phyloP scores from a whole-genome alignment of 2,888 invertebrate genomes.

The Drosophila neotestacea region DNA sequence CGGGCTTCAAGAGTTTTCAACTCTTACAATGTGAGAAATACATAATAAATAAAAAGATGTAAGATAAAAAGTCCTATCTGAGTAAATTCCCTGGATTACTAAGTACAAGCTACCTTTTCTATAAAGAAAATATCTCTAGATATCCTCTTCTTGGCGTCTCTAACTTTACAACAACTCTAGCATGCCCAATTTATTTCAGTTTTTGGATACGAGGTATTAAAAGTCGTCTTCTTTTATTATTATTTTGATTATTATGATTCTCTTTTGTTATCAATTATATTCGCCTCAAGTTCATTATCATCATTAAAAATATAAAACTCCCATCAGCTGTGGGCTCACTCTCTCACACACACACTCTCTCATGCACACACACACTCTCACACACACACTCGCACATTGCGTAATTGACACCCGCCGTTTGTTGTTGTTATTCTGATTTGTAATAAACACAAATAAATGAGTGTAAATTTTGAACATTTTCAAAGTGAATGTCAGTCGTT shows the following conservation, averaged over 20 bases:
- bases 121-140: not conserved
- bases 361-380: constrained; percentile 15
- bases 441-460: constrained; percentile 42
- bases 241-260: constrained; percentile 44
- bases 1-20: constrained; percentile 42
- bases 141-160: not conserved
- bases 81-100: not conserved
- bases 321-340: constrained; percentile 35
- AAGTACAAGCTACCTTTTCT: not conserved
- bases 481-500: constrained; percentile 63
- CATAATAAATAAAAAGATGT: constrained; percentile 13
- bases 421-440: constrained; percentile 43
- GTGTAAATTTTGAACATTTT: constrained; percentile 48
- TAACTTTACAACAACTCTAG: not conserved
- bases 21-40: constrained; percentile 40
- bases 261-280: constrained; percentile 70
- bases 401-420: constrained; percentile 49
- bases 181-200: not conserved
- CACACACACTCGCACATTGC: constrained; percentile 42
- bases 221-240: constrained; percentile 32
- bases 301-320: constrained; percentile 56
- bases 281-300: constrained; percentile 78
- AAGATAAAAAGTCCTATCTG: not conserved
- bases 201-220: not conserved
- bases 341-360: constrained; percentile 20